These are phyloP conservation scores for Crypturellus tataupa DNA, from an alignment of 2,797 vertebrate species.

Conservation along the genomic window DNA sequence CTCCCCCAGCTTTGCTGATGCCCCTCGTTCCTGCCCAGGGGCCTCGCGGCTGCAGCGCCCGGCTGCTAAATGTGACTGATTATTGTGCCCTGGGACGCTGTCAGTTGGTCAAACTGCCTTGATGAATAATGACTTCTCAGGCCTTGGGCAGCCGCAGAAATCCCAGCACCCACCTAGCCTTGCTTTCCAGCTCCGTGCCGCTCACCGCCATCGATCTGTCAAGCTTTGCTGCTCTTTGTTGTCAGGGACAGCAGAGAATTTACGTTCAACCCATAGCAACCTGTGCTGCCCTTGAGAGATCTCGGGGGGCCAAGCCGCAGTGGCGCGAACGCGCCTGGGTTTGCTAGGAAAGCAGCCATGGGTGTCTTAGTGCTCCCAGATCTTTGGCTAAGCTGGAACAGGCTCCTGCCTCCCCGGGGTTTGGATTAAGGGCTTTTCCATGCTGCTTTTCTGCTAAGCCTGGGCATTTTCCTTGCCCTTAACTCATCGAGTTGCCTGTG, in stretches of 20 bases:
- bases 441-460: background rate
- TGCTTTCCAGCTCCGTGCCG: background rate
- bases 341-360: background rate
- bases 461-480: background rate
- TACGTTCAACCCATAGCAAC: background rate
- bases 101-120: slow-evolving; percentile 8
- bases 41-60: background rate
- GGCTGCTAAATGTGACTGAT: slow-evolving; percentile 38
- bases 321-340: background rate
- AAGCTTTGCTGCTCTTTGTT: background rate
- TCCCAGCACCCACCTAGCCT: slow-evolving; percentile 39
- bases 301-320: background rate
- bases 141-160: slow-evolving; percentile 50
- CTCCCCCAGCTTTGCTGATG: background rate
- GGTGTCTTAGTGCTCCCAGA: background rate
- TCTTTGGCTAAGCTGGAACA: background rate
- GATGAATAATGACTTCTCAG: slow-evolving; percentile 44
- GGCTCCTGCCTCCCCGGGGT: background rate
- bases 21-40: background rate
- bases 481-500: background rate
- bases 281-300: background rate
- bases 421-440: slow-evolving; percentile 23
- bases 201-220: background rate
- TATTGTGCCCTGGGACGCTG: slow-evolving; percentile 34
- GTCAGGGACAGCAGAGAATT: slow-evolving; percentile 54